Conservation (phyloP, 1,140 invertebrate genomes). For the Drosophila bifasciata region DNA sequence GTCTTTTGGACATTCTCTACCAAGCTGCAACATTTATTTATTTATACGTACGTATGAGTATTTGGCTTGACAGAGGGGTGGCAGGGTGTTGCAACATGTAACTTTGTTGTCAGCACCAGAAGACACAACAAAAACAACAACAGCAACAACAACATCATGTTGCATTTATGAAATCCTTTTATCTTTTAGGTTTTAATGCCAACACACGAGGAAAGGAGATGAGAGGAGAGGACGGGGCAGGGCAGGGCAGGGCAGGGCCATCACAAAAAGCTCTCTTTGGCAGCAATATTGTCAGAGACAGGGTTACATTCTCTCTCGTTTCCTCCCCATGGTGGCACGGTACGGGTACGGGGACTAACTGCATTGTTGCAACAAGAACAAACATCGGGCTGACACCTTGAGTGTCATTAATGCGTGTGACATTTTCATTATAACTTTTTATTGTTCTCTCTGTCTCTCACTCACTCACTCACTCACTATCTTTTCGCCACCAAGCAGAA, state of each 20-base stretch:
- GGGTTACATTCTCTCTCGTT: slow-evolving; percentile 48
- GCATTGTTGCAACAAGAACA: slow-evolving; percentile 39
- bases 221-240: no score
- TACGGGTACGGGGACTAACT: slow-evolving; percentile 26
- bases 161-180: slow-evolving; percentile 81
- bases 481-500: not conserved
- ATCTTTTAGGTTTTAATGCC: slow-evolving; percentile 73
- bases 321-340: no score
- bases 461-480: not conserved
- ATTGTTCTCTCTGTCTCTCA: slow-evolving; percentile 36
- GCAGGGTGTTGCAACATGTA: slow-evolving; percentile 55
- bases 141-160: slow-evolving; percentile 60
- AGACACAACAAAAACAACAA: slow-evolving; percentile 27
- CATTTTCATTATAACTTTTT: slow-evolving; percentile 77
- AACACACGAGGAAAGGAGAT: slow-evolving; percentile 41
- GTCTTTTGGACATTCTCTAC: slow-evolving; percentile 64
- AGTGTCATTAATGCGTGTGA: slow-evolving; percentile 79
- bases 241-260: slow-evolving; percentile 20
- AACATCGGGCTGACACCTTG: slow-evolving; percentile 72
- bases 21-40: slow-evolving; percentile 69
- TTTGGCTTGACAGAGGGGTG: not conserved
- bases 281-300: slow-evolving; percentile 76
- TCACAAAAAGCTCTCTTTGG: slow-evolving; percentile 75
- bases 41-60: slow-evolving; percentile 49
- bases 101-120: slow-evolving; percentile 69